phyloP scores from a whole-genome alignment of 2,888 invertebrate species.

The Cerceris rybyensis region DNA sequence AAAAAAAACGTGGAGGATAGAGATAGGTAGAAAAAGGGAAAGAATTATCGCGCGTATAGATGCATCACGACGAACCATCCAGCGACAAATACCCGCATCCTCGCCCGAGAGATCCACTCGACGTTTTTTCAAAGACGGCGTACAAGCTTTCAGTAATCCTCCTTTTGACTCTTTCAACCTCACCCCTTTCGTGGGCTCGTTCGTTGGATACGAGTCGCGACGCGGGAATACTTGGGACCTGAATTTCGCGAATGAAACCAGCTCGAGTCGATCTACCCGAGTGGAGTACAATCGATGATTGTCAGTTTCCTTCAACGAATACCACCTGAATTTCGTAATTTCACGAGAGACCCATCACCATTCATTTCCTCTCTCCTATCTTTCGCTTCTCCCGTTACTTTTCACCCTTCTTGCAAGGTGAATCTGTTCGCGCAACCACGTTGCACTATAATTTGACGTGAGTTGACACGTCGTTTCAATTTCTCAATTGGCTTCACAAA shows the following conservation, averaged over 20 bases:
- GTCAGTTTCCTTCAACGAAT: background rate
- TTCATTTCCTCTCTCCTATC: no score
- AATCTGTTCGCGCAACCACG: no score
- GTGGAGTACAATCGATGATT: slow-evolving; percentile 19
- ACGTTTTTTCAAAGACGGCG: slow-evolving; percentile 44
- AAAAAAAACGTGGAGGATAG: no score
- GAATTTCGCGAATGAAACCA: background rate
- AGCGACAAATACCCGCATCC: slow-evolving; percentile 35
- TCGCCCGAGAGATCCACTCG: slow-evolving; percentile 39
- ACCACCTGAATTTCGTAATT: background rate
- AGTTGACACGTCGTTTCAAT: no score
- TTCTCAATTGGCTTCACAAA: no score
- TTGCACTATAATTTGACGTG: no score
- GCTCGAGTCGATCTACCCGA: slow-evolving; percentile 13
- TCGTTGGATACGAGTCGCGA: background rate
- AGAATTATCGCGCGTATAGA: slow-evolving; percentile 29
- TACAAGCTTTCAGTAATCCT: slow-evolving; percentile 44
- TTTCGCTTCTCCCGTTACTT: no score
- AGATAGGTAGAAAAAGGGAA: background rate
- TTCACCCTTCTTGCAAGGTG: no score
- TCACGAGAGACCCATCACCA: background rate
- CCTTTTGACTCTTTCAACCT: slow-evolving; percentile 32
- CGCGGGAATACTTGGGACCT: background rate
- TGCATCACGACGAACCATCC: slow-evolving; percentile 19
- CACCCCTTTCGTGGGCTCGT: slow-evolving; percentile 1